These are phyloP conservation scores for Hippocampus zosterae DNA, from an alignment of 2,113 vertebrate genomes.

Conservation along the genomic window DNA sequence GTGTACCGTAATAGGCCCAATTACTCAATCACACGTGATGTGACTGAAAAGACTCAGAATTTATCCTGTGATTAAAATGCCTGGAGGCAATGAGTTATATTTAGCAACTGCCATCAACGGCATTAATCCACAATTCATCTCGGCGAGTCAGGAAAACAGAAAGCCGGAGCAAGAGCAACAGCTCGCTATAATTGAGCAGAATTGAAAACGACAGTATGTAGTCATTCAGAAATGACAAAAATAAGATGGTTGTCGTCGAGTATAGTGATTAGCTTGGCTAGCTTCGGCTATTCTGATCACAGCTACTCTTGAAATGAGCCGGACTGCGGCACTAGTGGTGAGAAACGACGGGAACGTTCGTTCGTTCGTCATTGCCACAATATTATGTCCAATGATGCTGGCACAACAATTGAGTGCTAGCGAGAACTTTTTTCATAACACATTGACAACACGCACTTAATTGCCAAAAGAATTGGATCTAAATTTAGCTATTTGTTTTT, in stretches of 20 bases:
- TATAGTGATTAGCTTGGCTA: neutral
- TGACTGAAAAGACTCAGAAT: constrained; percentile 1
- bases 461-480: too few species aligned
- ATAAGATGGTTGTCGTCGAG: neutral
- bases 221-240: neutral
- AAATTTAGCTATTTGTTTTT: too few species aligned
- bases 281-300: neutral
- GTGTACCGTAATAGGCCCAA: neutral
- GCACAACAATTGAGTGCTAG: neutral
- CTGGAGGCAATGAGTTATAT: neutral
- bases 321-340: neutral
- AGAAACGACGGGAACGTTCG: neutral
- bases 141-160: neutral
- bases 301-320: neutral
- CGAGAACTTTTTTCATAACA: neutral
- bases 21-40: neutral
- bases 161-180: neutral
- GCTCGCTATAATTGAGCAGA: neutral
- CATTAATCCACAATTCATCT: neutral
- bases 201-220: too few species aligned
- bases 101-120: neutral
- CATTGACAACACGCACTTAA: too few species aligned
- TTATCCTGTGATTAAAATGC: constrained; percentile 2
- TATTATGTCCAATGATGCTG: neutral
- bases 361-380: too few species aligned